Evolutionary conservation across 2,888 invertebrate genomes (phyloP), one percentile per base, ranked within the genome.

Genomic region (Pasiphila rectangulata): DNA sequence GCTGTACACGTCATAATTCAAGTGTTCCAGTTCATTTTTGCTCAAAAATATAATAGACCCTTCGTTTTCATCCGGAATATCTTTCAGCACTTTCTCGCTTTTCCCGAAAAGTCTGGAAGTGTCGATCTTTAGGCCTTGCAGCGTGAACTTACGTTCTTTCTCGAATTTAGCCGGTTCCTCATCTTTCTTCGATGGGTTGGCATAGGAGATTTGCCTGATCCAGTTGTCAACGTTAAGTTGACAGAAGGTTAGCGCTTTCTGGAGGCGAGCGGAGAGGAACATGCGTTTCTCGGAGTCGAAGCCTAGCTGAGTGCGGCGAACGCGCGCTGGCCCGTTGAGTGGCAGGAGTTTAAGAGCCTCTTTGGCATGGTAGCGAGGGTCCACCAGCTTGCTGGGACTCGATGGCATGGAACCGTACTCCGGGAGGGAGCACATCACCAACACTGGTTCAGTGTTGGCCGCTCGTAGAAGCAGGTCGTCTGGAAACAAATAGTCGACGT

Each of bases 31-130:
- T 83, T 92, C 92, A 59, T 91, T 90, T 80, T 92, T 92, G 69
- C 91, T 92, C 57, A 92, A 80, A 73, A 92, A 92, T 78, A 92
- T 92, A n/a, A 92, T 92, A 0, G 92, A 92, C 34, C 92, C 92
- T 68, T 92, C 92, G 29, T 91, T 92, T 62, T 92, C 92, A 50
- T 91, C 89, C 0, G 89, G 89, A 37, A 89, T 89, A 62, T 89
- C 89, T 67, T 84, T 88, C 10, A 89, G 71, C 7, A 88, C 87
- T 56, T 87, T 87, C 56, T 89, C 89, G 52, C 87, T 89, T 71
- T 89, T 89, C 6, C 89, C 89, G 41, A 89, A 89, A 24, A 89
- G 68, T 52, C 84, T 75, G 1, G 89, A 87, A 2, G 89, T 79
- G 50, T 89, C 89, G 43, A 89, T 84, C 54, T 89, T 89, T 5